Base-by-base conservation (phyloP, 2,113 vertebrate species). In the Percina caprodes region DNA sequence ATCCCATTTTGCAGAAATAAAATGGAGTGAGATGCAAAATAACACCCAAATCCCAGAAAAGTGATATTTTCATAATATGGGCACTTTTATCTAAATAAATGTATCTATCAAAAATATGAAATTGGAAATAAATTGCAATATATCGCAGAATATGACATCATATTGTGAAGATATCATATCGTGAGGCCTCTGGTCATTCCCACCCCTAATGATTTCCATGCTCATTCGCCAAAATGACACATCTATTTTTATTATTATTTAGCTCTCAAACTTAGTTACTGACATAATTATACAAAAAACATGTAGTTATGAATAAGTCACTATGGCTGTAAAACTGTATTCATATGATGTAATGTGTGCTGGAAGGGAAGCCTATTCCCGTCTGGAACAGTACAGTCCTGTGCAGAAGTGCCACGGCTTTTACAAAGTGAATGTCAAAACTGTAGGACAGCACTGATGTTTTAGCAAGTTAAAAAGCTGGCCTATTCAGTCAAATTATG, bases 391-490 rank as follows among this genome's bases (percentile, higher is more conserved):
- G 45, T 9, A 7, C 30, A 6, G 72, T 58, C 63, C 69, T 42
- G 62, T 8, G 68, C 71, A 48, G 72, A 71, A 62, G 51, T 16
- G 54, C 52, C 46, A 65, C 24, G 0, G 67, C n/a, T 77, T 80
- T 82, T 48, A 82, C 58, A 42, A 75, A 60, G 74, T 80, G 66
- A 70, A 62, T 21, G 6, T 62, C 65, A 49, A 55, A 80, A 74
- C 42, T 46, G 69, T 73, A 77, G 48, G 85, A 86, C 58, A 42
- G 72, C 14, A 2, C 49, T 63, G 79, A 77, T 68, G 77, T 82
- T 62, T 83, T 72, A 66, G 77, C 23, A 33, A 74, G 86, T 77
- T 74, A 76, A 87, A 87, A 82, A 68, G 74, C n/a, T 3, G 26
- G 42, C 71, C 30, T 51, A 45, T 77, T 85, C 71, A 42, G 12